Base-by-base conservation (phyloP, 1,140 invertebrate genomes). In the Bombus haemorrhoidalis region DNA sequence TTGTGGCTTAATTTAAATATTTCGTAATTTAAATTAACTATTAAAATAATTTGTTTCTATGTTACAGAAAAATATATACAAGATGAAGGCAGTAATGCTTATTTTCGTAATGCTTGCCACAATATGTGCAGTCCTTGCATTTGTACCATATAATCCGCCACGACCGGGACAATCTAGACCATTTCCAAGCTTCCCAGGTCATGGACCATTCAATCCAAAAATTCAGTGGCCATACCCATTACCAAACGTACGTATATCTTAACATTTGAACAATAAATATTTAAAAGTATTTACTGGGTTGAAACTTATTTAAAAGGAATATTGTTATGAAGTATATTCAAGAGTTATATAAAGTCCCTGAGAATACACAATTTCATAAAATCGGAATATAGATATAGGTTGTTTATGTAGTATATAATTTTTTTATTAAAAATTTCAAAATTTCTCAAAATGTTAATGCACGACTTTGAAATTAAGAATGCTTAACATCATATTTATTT, bases 181-280 rank as follows among this genome's bases (percentile, higher is more conserved):
- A 13, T 37, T 80, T 10, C 64, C 64, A 53, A 75, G 25, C 2
- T 76, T 83, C 34, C 59, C 72, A 13, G 81, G 81, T 6, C 73
- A 83, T 0, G 84, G 84, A 59, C 74, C 85, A 80, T 83, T 79
- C 59, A 87, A 88, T 87, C 87, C 80, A 13, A 66, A 32, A 59
- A 43, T 18, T 57, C 8, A 64, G 12, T 82, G 47, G 80, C 74
- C 75, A n/a, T 12, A 62, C n/a, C 74, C 68, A 25, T 9, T 25
- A n/a, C 73, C 79, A 86, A 72, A 18, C 2, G 81, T 88, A 75
- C 80, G 75, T 83, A 57, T 37, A 86, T 59, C 28, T 59, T 57
- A 41, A 41, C 0, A 28, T 72, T n/a, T n/a, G 0, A 41, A 34
- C 0, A 25, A 69, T 0, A 69, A 37, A 69, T 25, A 3, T 22